Base-by-base conservation (phyloP, 2,113 vertebrate species). In the Coregonus clupeaformis region DNA sequence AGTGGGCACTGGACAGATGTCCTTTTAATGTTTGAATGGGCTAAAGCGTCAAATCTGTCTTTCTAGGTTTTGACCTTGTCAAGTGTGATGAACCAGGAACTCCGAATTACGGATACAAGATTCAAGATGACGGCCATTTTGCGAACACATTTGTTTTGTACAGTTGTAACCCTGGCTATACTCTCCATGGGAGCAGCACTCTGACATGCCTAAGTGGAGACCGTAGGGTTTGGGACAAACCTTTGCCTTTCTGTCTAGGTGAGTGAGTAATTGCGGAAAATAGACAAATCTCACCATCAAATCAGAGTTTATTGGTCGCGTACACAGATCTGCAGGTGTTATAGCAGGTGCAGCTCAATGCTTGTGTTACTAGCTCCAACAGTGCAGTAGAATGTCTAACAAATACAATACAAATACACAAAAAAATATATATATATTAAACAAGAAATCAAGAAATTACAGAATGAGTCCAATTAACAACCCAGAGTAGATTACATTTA, bases 131-230 rank as follows among this genome's bases (percentile, higher is more conserved):
- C 11, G 98, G 98, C 25, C 97, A 98, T 87, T 98, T 94, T 85
- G 91, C 97, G 5, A 96, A 94, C 85, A 99, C 96, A 0, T 92
- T 91, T 5, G 95, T 99, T 70, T 87, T 96, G 78, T 99, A 96
- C 86, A 95, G 96, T 78, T 99, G 98, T 85, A 97, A 97, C 87
- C 98, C 97, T 2, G 98, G 98, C 25, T 99, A 99, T 60, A 95
- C 94, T 42, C 94, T 99, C 90, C 95, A 97, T 16, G 98, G 97
- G 13, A 95, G 95, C 82, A 94, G 86, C 78, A 94, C 93, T 1
- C 88, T 98, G 79, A 97, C 94, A 49, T 99, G 98, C 76, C 93
- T 99, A 59, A 96, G 95, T 3, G 98, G 98, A 59, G 96, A 98
- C 87, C 90, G 98, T 36, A 92, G 98, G 45, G 98, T 98, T 47